A percentile compares a stretch with the other conserved stretches of the same genome.
Conservation (phyloP, 2,797 vertebrate genomes). For the Sebastes matsubarae region DNA sequence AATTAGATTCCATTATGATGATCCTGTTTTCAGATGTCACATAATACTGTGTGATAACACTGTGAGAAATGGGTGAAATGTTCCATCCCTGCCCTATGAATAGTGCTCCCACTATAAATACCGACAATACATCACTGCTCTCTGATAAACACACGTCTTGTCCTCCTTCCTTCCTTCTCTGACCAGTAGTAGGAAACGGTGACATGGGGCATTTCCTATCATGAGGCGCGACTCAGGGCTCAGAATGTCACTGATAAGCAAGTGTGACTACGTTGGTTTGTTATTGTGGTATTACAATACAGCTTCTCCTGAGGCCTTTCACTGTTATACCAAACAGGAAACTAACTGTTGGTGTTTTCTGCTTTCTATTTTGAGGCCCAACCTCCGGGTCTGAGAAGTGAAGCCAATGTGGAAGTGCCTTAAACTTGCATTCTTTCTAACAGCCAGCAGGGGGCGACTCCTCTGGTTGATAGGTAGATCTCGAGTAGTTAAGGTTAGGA, state of each 20-base stretch:
- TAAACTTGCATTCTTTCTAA: not conserved
- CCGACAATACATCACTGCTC: constrained; percentile 21
- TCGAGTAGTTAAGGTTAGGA: too few species aligned
- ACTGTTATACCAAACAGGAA: constrained; percentile 51
- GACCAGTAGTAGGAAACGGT: constrained; percentile 31
- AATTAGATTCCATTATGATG: constrained; percentile 32
- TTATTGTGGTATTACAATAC: not conserved
- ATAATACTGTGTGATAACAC: constrained; percentile 18
- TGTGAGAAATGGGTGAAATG: constrained; percentile 31
- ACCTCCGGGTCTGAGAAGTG: not conserved
- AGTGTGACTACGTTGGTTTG: constrained; percentile 3
- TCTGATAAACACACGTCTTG: constrained; percentile 52
- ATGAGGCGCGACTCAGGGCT: not conserved
- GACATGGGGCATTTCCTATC: constrained; percentile 57
- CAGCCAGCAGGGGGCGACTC: not conserved
- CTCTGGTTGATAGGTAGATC: not conserved
- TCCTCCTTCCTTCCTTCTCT: constrained; percentile 49
- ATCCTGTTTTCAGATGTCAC: constrained; percentile 19
- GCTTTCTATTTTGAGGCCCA: not conserved
- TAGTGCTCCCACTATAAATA: constrained; percentile 18
- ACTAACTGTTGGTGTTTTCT: not conserved
- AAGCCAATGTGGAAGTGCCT: not conserved
- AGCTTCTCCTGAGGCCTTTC: not conserved
- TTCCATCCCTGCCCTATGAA: constrained; percentile 36
- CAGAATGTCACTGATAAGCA: constrained; percentile 37